Conservation (phyloP, 2,113 vertebrate species). For the Megaceryle maxima region DNA sequence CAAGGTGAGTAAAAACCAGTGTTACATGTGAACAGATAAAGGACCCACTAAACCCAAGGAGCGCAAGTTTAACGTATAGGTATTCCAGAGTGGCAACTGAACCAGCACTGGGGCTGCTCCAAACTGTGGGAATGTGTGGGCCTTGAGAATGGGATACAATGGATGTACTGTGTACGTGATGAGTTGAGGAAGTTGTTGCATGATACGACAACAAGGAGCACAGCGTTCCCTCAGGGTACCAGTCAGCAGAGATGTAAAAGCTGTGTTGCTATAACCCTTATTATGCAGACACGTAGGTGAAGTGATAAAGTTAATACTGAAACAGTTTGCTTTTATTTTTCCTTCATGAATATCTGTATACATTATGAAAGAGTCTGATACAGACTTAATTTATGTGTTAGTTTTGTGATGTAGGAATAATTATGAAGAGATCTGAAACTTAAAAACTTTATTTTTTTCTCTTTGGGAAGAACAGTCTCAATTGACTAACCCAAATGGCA, state of each 20-base stretch:
- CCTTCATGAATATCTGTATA: background rate
- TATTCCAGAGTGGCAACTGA: background rate
- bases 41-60: background rate
- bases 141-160: accelerated
- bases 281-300: background rate
- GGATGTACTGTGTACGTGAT: accelerated
- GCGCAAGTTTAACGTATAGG: background rate
- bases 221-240: background rate
- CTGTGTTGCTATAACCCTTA: background rate
- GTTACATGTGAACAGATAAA: background rate
- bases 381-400: background rate
- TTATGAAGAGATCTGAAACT: background rate
- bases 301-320: background rate
- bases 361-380: background rate
- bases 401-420: background rate
- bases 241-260: background rate
- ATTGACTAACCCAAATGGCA: background rate
- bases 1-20: background rate
- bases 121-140: accelerated
- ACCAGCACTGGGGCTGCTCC: background rate
- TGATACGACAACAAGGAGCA: background rate
- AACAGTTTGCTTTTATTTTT: background rate
- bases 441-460: background rate
- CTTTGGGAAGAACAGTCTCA: background rate
- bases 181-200: background rate